These are phyloP conservation scores for Pegea sp. DNA, from an alignment of 23 tunicate genomes.

Conservation along the genomic window DNA sequence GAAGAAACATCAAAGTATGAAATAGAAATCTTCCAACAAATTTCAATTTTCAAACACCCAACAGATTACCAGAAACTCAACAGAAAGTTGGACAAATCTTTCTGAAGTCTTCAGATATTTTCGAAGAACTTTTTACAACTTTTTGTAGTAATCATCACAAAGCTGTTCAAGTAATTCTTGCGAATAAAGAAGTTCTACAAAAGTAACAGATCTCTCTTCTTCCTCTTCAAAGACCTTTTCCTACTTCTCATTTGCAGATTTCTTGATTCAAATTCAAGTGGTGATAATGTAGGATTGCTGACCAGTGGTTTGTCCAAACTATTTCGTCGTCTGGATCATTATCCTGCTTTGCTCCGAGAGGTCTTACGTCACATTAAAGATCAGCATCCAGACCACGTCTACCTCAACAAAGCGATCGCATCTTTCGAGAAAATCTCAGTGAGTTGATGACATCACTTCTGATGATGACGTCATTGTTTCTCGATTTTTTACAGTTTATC, in stretches of 20 bases:
- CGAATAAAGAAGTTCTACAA: conserved; percentile 28
- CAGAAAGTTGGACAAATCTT: conserved; percentile 57
- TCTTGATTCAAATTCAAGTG: conserved; percentile 11
- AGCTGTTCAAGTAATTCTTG: conserved; percentile 44
- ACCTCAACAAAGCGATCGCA: conserved; percentile 27
- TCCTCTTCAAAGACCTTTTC: too few relatives aligned
- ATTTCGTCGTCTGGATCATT: conserved; percentile 53
- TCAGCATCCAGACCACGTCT: conserved; percentile 26
- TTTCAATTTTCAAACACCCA: too few relatives aligned
- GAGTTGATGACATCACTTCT: neutral
- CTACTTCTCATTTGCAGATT: too few relatives aligned
- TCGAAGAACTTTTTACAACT: conserved; percentile 22
- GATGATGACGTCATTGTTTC: too few relatives aligned
- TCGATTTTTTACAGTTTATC: conserved; percentile 24
- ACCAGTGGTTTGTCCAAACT: conserved; percentile 63
- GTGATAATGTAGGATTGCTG: conserved; percentile 2
- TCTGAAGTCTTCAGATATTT: conserved; percentile 31
- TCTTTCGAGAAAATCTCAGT: conserved; percentile 55
- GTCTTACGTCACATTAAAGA: conserved; percentile 71
- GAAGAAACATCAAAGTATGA: conserved; percentile 77
- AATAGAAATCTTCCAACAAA: too few relatives aligned
- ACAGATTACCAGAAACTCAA: conserved; percentile 36
- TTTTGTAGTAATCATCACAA: conserved; percentile 73
- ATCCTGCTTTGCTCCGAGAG: conserved; percentile 50
- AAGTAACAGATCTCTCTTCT: too few relatives aligned